phyloP scores from a whole-genome alignment of 92 coral and sea anemone species.

The Porites lobata region DNA sequence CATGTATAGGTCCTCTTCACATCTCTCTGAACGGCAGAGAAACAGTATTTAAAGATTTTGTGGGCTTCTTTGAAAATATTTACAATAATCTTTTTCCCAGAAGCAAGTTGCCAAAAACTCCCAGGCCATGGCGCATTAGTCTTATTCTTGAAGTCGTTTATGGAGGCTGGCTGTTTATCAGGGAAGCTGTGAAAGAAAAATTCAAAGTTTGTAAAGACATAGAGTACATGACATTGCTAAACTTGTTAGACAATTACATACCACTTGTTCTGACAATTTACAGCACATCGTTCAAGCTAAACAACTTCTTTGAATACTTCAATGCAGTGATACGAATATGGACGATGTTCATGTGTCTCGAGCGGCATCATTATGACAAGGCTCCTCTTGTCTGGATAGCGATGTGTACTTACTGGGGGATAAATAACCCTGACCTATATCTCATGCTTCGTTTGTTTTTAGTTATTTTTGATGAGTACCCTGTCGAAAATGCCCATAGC shows the following conservation, averaged over 20 bases:
- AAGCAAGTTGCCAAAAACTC: not conserved
- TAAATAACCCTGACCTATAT: slow-evolving; percentile 17
- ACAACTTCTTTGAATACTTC: slow-evolving; percentile 31
- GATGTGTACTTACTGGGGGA: slow-evolving; percentile 32
- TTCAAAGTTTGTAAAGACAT: not conserved
- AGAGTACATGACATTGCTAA: not conserved
- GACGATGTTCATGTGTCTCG: slow-evolving; percentile 54
- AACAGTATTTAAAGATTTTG: not conserved
- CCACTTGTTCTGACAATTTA: not conserved
- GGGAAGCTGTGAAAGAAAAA: not conserved
- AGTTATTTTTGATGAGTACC: not conserved
- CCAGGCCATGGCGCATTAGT: too few species aligned
- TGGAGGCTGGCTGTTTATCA: not conserved
- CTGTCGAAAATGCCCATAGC: slow-evolving; percentile 48
- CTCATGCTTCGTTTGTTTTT: not conserved
- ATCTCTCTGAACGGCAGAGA: not conserved
- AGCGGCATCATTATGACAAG: slow-evolving; percentile 56
- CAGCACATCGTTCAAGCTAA: slow-evolving; percentile 22
- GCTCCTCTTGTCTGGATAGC: slow-evolving; percentile 65
- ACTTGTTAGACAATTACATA: not conserved
- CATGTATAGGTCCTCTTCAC: not conserved
- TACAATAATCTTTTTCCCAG: not conserved
- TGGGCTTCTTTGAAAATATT: not conserved
- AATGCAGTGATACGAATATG: slow-evolving; percentile 49
- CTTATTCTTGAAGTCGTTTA: too few species aligned